Evolutionary conservation across 92 coral and sea anemone species (phyloP).

Genomic region (Plumapathes pennacea): DNA sequence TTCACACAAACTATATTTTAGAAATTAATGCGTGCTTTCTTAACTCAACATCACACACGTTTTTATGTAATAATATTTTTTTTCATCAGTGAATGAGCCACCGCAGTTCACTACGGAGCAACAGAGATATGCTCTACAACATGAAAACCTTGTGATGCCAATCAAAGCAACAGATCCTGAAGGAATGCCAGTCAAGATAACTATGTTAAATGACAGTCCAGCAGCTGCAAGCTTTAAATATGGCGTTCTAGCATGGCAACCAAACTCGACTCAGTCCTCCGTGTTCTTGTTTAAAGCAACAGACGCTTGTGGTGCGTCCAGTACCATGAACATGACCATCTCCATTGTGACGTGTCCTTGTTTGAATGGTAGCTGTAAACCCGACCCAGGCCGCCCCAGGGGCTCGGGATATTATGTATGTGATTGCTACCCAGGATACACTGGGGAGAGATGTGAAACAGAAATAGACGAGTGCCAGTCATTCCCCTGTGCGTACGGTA

Average conservation of each 20-base stretch:
- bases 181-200: slow-evolving; percentile 30
- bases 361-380: slow-evolving; percentile 26
- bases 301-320: slow-evolving; percentile 59
- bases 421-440: slow-evolving; percentile 13
- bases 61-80: too few relatives aligned
- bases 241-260: slow-evolving; percentile 45
- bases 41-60: too few relatives aligned
- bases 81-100: slow-evolving; percentile 18
- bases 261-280: slow-evolving; percentile 4
- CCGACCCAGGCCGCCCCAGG: slow-evolving; percentile 15
- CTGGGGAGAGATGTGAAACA: slow-evolving; percentile 14
- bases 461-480: slow-evolving; percentile 15
- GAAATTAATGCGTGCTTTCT: too few relatives aligned
- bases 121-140: slow-evolving; percentile 13
- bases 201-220: slow-evolving; percentile 22
- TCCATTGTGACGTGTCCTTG: slow-evolving; percentile 30
- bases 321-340: slow-evolving; percentile 23
- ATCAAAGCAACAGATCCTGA: slow-evolving; percentile 69
- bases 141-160: slow-evolving; percentile 31
- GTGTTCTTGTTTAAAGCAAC: slow-evolving; percentile 50
- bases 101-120: slow-evolving; percentile 23
- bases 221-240: slow-evolving; percentile 9
- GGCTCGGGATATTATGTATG: slow-evolving; percentile 20
- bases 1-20: too few relatives aligned
- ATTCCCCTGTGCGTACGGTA: slow-evolving; percentile 7